Conservation (phyloP, 2,888 invertebrate genomes). For the Cryptosula pallasiana region DNA sequence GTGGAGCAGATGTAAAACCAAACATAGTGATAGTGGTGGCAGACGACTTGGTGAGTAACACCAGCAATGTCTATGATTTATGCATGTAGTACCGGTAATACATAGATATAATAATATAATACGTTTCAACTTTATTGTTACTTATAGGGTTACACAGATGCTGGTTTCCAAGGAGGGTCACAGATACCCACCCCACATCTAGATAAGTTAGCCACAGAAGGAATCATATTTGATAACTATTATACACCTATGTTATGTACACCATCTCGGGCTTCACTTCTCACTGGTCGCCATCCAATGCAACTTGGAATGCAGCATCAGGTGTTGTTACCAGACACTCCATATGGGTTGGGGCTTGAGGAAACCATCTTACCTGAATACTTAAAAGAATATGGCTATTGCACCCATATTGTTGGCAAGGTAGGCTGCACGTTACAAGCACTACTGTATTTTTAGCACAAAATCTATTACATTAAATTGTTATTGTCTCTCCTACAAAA, state of each 20-base stretch:
- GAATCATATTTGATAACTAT: conserved; percentile 13
- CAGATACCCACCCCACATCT: conserved; percentile 9
- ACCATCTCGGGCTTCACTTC: background rate
- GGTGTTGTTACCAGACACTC: background rate
- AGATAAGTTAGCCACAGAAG: background rate
- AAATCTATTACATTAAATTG: no score
- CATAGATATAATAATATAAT: no score
- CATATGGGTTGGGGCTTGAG: conserved; percentile 3
- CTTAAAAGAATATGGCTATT: conserved; percentile 12
- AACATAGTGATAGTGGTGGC: conserved; percentile 4
- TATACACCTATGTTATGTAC: conserved; percentile 4
- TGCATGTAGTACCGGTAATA: no score
- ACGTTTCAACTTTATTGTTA: background rate
- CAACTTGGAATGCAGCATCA: background rate
- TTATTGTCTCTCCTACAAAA: no score
- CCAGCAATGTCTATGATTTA: no score
- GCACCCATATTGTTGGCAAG: conserved; percentile 13
- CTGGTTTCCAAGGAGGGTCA: conserved; percentile 4
- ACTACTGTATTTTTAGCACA: no score
- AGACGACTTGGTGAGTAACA: conserved; percentile 20
- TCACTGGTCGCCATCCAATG: conserved; percentile 17
- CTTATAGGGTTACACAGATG: conserved; percentile 21
- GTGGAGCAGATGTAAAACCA: background rate
- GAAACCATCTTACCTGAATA: conserved; percentile 6
- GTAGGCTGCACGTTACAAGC: no score